These are phyloP conservation scores for Andricus quercusramuli DNA, from an alignment of 2,888 invertebrate species.

Conservation along the genomic window DNA sequence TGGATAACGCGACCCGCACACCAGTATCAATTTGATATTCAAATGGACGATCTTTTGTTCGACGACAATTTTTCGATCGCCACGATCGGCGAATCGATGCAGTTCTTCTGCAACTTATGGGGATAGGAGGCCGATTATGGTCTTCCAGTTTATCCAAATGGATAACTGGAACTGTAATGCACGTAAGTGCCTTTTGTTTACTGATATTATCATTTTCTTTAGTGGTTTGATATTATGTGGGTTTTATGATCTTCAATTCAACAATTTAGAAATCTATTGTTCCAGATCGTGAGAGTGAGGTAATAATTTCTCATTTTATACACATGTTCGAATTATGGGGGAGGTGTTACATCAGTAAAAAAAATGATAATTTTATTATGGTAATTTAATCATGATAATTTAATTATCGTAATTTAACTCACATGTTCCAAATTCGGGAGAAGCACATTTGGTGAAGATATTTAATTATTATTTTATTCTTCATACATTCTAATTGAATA, in stretches of 20 bases:
- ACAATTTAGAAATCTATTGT: not conserved
- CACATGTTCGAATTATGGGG: too few relatives aligned
- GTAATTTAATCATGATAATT: too few relatives aligned
- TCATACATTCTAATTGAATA: too few relatives aligned
- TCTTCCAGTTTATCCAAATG: not conserved
- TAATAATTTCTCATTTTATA: not conserved
- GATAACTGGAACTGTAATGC: constrained; percentile 1
- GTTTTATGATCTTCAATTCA: not conserved
- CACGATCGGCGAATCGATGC: constrained; percentile 54
- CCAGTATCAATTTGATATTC: constrained; percentile 77
- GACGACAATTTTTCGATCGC: constrained; percentile 69
- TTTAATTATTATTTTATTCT: too few relatives aligned
- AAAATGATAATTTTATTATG: too few relatives aligned
- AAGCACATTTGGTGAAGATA: too few relatives aligned
- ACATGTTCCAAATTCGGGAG: too few relatives aligned
- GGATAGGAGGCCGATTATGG: constrained; percentile 2
- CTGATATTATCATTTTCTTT: not conserved
- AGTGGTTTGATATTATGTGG: not conserved
- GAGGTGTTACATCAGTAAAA: too few relatives aligned
- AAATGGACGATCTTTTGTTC: constrained; percentile 77
- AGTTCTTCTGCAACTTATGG: not conserved
- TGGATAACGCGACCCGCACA: constrained; percentile 74
- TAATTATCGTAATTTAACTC: too few relatives aligned
- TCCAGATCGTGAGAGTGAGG: not conserved
- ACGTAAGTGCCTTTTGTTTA: constrained; percentile 1